phyloP scores from a whole-genome alignment of 2,797 vertebrate genomes.

The Melanotaenia parkinsoni region DNA sequence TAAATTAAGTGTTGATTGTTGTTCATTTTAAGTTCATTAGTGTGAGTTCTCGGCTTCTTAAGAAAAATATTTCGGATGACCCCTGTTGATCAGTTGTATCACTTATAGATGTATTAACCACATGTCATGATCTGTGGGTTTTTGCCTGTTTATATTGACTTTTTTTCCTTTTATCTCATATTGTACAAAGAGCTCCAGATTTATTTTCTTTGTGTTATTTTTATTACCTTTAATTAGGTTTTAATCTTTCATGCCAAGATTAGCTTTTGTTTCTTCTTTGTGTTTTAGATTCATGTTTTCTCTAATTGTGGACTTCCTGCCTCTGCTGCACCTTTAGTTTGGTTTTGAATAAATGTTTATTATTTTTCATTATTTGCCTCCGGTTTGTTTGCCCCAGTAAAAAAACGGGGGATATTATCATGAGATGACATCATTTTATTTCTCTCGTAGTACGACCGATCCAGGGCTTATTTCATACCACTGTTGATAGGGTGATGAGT shows the following conservation, averaged over 20 bases:
- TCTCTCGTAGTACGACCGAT: not conserved
- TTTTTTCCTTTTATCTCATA: not conserved
- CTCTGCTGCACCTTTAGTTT: too few relatives aligned
- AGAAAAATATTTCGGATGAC: not conserved
- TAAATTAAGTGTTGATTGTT: not conserved
- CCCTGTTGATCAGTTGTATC: not conserved
- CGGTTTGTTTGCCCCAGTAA: not conserved
- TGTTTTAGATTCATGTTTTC: not conserved
- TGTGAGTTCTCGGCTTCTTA: not conserved
- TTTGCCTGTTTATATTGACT: not conserved
- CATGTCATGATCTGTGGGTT: not conserved
- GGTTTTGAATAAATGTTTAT: too few relatives aligned
- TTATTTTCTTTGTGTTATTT: not conserved
- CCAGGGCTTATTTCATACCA: not conserved
- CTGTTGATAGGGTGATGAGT: not conserved
- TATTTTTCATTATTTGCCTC: not conserved
- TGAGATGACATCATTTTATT: not conserved
- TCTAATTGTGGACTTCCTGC: not conserved
- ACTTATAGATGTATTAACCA: not conserved
- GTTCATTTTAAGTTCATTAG: not conserved
- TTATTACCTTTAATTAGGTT: not conserved
- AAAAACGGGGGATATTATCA: not conserved
- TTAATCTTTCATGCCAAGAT: not conserved
- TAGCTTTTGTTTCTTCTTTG: not conserved
- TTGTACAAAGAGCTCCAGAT: not conserved